Conservation (phyloP, 2,113 vertebrate genomes). For the Ginglymostoma cirratum region DNA sequence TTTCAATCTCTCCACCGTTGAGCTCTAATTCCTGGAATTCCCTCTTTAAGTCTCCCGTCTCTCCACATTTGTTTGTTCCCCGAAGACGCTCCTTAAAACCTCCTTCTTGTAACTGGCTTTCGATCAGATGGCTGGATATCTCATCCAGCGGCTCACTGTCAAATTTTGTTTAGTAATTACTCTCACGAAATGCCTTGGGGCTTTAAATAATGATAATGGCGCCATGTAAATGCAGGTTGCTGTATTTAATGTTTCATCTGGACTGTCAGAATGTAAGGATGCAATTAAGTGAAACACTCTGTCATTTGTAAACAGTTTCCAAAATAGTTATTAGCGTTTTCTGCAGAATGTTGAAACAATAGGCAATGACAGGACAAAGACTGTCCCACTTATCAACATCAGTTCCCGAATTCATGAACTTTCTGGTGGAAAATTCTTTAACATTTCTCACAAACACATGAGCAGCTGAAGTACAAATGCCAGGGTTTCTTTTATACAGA, state of each 20-base stretch:
- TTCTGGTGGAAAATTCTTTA: neutral
- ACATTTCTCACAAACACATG: neutral
- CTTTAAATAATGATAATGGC: too few relatives aligned
- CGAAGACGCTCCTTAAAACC: too few relatives aligned
- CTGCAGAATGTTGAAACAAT: neutral
- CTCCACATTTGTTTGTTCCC: too few relatives aligned
- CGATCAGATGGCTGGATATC: too few relatives aligned
- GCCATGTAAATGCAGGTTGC: too few relatives aligned
- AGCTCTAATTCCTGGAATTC: too few relatives aligned
- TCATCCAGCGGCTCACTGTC: too few relatives aligned
- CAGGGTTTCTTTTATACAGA: neutral
- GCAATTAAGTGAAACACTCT: neutral
- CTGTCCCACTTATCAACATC: neutral
- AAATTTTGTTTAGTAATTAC: too few relatives aligned
- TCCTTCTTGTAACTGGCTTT: too few relatives aligned
- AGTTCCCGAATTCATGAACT: neutral
- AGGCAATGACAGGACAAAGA: neutral
- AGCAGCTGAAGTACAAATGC: neutral
- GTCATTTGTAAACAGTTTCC: neutral
- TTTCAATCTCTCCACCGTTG: too few relatives aligned
- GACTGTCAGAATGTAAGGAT: neutral
- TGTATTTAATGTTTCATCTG: neutral
- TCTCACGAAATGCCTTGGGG: too few relatives aligned
- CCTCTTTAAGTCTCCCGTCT: too few relatives aligned
- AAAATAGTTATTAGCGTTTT: neutral